A percentile compares a stretch with the other conserved stretches of the same genome.
These are phyloP conservation scores for Theristicus caerulescens DNA, from an alignment of 2,113 vertebrate genomes.

Conservation along the genomic window DNA sequence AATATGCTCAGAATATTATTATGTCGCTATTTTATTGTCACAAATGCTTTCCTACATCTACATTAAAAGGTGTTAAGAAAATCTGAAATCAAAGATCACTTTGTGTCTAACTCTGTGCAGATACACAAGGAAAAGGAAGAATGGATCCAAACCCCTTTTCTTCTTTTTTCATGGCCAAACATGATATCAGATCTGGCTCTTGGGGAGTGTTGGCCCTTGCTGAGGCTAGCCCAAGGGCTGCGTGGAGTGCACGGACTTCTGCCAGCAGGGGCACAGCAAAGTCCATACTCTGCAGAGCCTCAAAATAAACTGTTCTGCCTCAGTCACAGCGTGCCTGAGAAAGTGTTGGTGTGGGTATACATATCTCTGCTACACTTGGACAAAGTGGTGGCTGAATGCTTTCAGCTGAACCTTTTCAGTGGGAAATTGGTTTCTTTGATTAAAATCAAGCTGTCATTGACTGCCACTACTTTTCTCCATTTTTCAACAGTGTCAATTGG, in stretches of 20 bases:
- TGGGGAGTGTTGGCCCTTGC: background rate
- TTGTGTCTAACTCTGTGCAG: background rate
- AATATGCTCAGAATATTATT: background rate
- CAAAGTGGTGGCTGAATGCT: background rate
- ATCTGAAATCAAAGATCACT: background rate
- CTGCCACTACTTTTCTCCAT: background rate
- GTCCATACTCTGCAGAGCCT: background rate
- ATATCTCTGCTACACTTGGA: background rate
- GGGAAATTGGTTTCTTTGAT: background rate
- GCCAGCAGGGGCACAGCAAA: background rate
- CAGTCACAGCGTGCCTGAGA: background rate
- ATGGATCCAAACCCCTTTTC: background rate
- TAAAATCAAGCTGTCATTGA: background rate
- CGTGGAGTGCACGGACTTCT: fast-evolving
- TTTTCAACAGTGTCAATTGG: background rate
- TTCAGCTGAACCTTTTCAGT: background rate
- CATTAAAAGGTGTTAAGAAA: background rate
- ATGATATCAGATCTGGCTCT: fast-evolving
- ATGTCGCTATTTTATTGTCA: background rate
- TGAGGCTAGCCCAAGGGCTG: background rate
- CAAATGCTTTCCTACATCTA: background rate
- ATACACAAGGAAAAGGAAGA: background rate
- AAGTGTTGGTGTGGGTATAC: fast-evolving
- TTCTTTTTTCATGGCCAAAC: background rate
- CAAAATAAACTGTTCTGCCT: background rate